Evolutionary conservation across 2,888 invertebrate genomes (phyloP), one percentile per base, ranked within the genome.

Genomic region (Acleris laterana): DNA sequence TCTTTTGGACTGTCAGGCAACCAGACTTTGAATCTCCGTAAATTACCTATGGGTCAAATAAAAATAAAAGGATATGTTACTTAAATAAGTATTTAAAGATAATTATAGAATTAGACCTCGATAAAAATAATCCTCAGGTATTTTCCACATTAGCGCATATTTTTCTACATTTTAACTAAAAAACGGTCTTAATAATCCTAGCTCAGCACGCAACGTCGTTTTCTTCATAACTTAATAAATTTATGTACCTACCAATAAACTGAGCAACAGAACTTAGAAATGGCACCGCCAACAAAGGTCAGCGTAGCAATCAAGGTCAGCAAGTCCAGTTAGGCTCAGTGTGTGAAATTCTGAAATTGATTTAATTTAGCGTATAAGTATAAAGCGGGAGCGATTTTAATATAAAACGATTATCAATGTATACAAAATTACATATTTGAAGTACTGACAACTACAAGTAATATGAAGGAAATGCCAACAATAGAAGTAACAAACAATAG

Each of bases 341-440:
- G 64, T 64, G 32, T 32, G 32, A 49, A 60, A 60, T 56, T 56
- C 49, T 49, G 52, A 60, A 64, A 60, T 59, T 59, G 64, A 49
- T 64, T 64, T 53, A 42, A 42, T 20, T 52, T 19, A 19, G 42
- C 16, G 2, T 7, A 5, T 38, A 42, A 49, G 58, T 9, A 0
- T 20, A 28, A 53, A 17, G 48, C 32, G 52, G 32, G 0, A 53
- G 52, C 61, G 61, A n/a, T n/a, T n/a, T n/a, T n/a, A n/a, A n/a
- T n/a, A n/a, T n/a, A n/a, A n/a, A n/a, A n/a, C n/a, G n/a, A 1
- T 44, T 16, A 44, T 13, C 16, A 42, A 42, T 1, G 9, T 32
- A 28, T 9, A 28, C 7, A 28, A 28, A 28, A 28, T 28, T n/a
- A n/a, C n/a, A n/a, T n/a, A n/a, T n/a, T n/a, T n/a, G n/a, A n/a